phyloP scores from a whole-genome alignment of 2,888 invertebrate genomes.

The Sinohyriopsis cumingii region DNA sequence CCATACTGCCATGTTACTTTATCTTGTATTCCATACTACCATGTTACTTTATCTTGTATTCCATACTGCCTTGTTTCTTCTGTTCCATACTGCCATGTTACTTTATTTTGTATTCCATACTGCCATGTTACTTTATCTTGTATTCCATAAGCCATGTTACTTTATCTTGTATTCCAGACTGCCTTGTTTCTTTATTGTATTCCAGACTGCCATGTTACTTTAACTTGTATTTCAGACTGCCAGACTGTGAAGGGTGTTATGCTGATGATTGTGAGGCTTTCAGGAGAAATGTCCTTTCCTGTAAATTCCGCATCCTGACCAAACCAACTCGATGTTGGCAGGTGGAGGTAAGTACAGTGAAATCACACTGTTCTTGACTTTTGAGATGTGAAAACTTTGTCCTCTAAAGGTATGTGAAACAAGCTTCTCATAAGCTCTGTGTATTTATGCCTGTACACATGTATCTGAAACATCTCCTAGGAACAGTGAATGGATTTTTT shows the following conservation, averaged over 20 bases:
- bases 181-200: not conserved
- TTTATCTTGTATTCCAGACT: not conserved
- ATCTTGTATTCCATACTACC: no score
- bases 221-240: conserved; percentile 44
- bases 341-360: conserved; percentile 87
- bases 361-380: not conserved
- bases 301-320: conserved; percentile 77
- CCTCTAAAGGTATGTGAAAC: conserved; percentile 2
- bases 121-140: no score
- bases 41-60: no score
- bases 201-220: not conserved
- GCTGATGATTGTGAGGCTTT: conserved; percentile 72
- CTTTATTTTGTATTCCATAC: no score
- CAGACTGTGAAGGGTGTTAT: conserved; percentile 43
- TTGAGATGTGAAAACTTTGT: not conserved
- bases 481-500: no score
- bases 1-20: no score
- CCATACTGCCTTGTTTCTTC: no score
- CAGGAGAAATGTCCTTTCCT: conserved; percentile 78
- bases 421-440: not conserved
- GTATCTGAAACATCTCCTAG: no score
- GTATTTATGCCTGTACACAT: no score
- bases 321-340: conserved; percentile 80
- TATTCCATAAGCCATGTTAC: no score
- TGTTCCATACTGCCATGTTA: no score